Conservation (phyloP, 2,888 invertebrate genomes). For the Agrotis segetum region DNA sequence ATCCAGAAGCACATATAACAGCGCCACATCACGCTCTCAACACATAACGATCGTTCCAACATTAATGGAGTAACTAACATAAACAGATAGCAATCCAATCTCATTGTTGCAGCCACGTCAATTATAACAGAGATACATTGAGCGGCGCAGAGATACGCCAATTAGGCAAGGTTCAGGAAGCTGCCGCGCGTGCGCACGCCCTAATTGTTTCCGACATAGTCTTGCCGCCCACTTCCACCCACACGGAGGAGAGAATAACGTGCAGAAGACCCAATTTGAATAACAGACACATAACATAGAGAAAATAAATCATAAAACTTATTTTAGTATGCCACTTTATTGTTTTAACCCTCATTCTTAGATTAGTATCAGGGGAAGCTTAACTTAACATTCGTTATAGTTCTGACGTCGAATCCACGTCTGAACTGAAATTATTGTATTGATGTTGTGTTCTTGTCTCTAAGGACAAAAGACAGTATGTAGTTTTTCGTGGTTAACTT, state of each 20-base stretch:
- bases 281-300: background rate
- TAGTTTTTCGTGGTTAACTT: too few relatives aligned
- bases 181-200: constrained; percentile 86
- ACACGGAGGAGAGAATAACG: background rate
- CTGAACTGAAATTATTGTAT: too few relatives aligned
- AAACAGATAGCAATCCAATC: constrained; percentile 75
- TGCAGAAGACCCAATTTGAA: constrained; percentile 21
- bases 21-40: constrained; percentile 14
- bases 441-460: too few relatives aligned
- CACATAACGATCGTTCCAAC: constrained; percentile 40
- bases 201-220: constrained; percentile 86
- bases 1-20: constrained; percentile 7
- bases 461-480: too few relatives aligned
- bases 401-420: too few relatives aligned
- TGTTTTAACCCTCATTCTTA: too few relatives aligned
- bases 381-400: too few relatives aligned
- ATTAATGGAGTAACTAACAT: constrained; percentile 60
- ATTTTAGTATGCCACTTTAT: too few relatives aligned
- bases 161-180: constrained; percentile 84
- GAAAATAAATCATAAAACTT: too few relatives aligned
- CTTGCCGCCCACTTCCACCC: constrained; percentile 67
- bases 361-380: too few relatives aligned
- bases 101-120: constrained; percentile 78
- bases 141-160: constrained; percentile 86
- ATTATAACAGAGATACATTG: constrained; percentile 85